These are phyloP conservation scores for Pseudochirops cupreus DNA, from an alignment of 2,797 vertebrate species.

Conservation along the genomic window DNA sequence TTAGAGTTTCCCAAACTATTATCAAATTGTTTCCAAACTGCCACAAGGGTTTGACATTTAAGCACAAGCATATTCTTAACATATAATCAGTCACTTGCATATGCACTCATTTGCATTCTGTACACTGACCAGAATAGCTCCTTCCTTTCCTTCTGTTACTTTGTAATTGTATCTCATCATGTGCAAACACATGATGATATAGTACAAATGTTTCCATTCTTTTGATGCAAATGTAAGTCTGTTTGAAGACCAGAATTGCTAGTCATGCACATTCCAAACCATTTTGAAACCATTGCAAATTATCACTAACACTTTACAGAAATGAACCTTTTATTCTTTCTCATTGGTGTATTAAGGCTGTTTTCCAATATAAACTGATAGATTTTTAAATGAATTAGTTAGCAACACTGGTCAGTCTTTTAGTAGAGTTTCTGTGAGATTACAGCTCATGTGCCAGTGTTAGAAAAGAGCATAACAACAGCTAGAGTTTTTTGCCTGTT, in stretches of 20 bases:
- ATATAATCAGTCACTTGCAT: background rate
- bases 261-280: background rate
- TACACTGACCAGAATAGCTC: background rate
- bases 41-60: background rate
- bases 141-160: background rate
- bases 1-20: background rate
- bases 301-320: background rate
- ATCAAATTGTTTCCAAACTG: background rate
- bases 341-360: background rate
- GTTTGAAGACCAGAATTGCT: background rate
- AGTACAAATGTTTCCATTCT: background rate
- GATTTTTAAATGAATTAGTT: background rate
- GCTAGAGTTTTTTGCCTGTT: background rate
- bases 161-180: background rate
- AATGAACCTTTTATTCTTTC: background rate
- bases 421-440: background rate
- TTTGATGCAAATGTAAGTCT: background rate
- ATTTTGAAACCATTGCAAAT: background rate
- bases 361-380: background rate
- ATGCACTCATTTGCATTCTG: background rate
- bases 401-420: background rate
- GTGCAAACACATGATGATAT: background rate
- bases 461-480: background rate
- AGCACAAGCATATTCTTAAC: background rate
- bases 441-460: background rate